phyloP scores from a whole-genome alignment of 2,113 vertebrate species.

The Rhodinocichla rosea region DNA sequence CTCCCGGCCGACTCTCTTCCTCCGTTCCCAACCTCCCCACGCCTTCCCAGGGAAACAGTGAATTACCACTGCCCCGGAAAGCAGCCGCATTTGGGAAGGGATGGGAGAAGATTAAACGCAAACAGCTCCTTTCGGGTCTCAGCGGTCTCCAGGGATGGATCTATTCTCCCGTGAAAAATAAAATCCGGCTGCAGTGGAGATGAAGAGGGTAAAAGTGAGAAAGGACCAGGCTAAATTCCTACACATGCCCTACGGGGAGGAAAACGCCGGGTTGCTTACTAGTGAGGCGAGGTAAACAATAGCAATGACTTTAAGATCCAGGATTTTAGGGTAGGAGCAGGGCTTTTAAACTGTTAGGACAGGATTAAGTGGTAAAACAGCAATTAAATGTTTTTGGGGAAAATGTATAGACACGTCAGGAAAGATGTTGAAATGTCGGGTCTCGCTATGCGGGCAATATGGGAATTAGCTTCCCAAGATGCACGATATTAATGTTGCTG shows the following conservation, averaged over 20 bases:
- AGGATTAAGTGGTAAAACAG: not conserved
- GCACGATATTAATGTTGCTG: not conserved
- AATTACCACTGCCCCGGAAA: too few species aligned
- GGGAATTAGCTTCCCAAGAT: not conserved
- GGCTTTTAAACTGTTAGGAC: not conserved
- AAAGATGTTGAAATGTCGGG: not conserved
- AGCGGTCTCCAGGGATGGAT: not conserved
- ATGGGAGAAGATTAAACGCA: too few species aligned
- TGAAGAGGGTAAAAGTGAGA: not conserved
- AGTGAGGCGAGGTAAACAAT: not conserved
- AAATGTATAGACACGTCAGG: not conserved
- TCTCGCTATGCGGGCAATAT: not conserved
- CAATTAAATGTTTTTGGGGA: not conserved
- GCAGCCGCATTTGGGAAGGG: not conserved
- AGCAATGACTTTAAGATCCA: not conserved
- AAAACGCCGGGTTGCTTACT: not conserved
- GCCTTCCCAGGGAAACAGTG: not conserved
- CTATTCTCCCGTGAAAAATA: not conserved
- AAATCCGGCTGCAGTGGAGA: not conserved
- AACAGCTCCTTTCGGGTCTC: not conserved
- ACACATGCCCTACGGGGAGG: too few species aligned
- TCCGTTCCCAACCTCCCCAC: not conserved
- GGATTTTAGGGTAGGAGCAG: not conserved
- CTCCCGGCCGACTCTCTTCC: too few species aligned
- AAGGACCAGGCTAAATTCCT: not conserved